Evolutionary conservation across 2,797 vertebrate species (phyloP).

Genomic region (Ctenopoma kingsleyae): DNA sequence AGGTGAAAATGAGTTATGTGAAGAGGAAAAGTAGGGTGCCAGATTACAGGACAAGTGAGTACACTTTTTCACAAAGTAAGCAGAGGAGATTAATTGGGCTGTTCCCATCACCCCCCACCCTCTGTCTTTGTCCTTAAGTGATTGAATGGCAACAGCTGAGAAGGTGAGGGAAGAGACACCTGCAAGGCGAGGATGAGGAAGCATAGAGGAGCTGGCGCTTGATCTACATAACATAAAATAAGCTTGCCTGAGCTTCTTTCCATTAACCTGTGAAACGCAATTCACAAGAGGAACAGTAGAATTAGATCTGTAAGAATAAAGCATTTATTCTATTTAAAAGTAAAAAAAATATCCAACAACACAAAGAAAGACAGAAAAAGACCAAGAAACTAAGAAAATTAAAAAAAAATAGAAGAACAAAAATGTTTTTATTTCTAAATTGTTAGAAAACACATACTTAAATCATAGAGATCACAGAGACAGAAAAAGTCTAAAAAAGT

Average conservation of each 20-base stretch:
- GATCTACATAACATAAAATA: slow-evolving; percentile 36
- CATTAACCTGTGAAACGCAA: slow-evolving; percentile 31
- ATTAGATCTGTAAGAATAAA: too few species aligned
- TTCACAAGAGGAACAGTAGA: slow-evolving; percentile 11
- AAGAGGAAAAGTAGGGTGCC: slow-evolving; percentile 24
- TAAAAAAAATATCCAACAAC: not conserved
- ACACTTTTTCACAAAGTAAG: slow-evolving; percentile 49
- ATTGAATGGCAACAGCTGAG: slow-evolving; percentile 78
- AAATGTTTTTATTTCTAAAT: not conserved
- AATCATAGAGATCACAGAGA: not conserved
- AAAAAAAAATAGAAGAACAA: not conserved
- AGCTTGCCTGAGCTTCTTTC: slow-evolving; percentile 2
- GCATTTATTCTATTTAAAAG: not conserved
- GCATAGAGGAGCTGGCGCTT: slow-evolving; percentile 27
- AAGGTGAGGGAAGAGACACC: slow-evolving; percentile 76
- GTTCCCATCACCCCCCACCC: slow-evolving; percentile 62
- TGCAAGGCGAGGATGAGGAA: slow-evolving; percentile 58
- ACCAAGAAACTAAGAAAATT: not conserved
- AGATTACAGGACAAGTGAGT: slow-evolving; percentile 39
- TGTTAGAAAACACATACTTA: not conserved
- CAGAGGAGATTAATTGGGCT: slow-evolving; percentile 54
- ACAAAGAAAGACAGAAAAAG: not conserved
- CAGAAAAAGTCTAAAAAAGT: not conserved
- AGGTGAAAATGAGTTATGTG: slow-evolving; percentile 34
- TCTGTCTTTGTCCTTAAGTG: slow-evolving; percentile 61